These are phyloP conservation scores for Drosophila yooni DNA, from an alignment of 2,888 invertebrate genomes.

Conservation along the genomic window DNA sequence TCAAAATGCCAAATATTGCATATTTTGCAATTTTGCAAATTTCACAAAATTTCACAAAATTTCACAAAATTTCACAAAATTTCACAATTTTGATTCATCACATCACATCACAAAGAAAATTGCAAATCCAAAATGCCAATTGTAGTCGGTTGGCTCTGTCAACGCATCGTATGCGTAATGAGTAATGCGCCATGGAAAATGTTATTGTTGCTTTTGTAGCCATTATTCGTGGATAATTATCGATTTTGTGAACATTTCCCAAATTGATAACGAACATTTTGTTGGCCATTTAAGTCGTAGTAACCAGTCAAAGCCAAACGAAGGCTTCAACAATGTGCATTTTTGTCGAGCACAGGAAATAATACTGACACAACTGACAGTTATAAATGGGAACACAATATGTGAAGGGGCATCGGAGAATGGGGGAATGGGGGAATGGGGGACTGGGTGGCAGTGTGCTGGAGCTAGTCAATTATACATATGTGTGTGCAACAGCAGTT, in stretches of 20 bases:
- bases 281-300: constrained; percentile 24
- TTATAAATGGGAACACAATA: constrained; percentile 47
- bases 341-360: constrained; percentile 35
- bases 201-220: constrained; percentile 2
- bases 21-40: constrained; percentile 37
- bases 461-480: not conserved
- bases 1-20: constrained; percentile 13
- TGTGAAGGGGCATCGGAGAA: not conserved
- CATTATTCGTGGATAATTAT: constrained; percentile 53
- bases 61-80: constrained; percentile 45
- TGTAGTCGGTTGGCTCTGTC: constrained; percentile 27
- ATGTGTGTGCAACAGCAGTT: constrained; percentile 25
- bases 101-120: constrained; percentile 31
- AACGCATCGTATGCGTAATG: constrained; percentile 52
- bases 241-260: constrained; percentile 47
- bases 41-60: constrained; percentile 20
- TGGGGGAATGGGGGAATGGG: not conserved
- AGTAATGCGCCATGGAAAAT: constrained; percentile 1
- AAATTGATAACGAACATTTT: constrained; percentile 12
- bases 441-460: not conserved
- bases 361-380: constrained; percentile 45
- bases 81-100: constrained; percentile 63
- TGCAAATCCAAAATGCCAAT: constrained; percentile 10
- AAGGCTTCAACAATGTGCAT: constrained; percentile 15
- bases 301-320: constrained; percentile 1